Evolutionary conservation across 1,140 invertebrate genomes (phyloP).

Genomic region (Zaprionus nigranus): DNA sequence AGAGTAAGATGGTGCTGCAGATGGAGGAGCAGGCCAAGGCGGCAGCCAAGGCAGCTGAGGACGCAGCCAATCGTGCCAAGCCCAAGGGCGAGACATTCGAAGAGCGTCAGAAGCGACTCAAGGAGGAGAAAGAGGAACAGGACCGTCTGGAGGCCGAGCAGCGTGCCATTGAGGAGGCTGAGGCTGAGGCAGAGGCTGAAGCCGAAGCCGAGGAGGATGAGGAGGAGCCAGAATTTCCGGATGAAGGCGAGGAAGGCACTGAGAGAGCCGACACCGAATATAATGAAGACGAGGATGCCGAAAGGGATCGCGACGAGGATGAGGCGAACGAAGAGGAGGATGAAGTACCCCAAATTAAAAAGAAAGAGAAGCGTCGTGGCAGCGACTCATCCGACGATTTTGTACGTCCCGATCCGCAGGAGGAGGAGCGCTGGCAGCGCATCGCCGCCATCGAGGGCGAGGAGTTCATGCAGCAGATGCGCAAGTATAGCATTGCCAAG

Average conservation of each 20-base stretch:
- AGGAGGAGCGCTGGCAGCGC: conserved; percentile 78
- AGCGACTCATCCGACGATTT: conserved; percentile 80
- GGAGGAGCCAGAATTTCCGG: conserved; percentile 55
- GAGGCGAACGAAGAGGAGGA: conserved; percentile 67
- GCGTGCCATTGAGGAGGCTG: conserved; percentile 65
- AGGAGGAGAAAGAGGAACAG: conserved; percentile 77
- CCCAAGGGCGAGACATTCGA: conserved; percentile 81
- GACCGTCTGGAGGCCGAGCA: conserved; percentile 72
- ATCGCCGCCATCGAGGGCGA: conserved; percentile 80
- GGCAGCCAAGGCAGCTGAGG: conserved; percentile 79
- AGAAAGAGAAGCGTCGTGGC: conserved; percentile 64
- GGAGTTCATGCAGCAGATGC: conserved; percentile 81
- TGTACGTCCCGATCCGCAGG: conserved; percentile 75
- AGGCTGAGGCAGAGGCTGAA: conserved; percentile 71
- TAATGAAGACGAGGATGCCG: conserved; percentile 62
- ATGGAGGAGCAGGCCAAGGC: conserved; percentile 80
- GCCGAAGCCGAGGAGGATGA: conserved; percentile 72
- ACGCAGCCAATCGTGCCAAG: conserved; percentile 71
- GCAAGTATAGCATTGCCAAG: conserved; percentile 79
- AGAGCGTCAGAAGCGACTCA: conserved; percentile 76
- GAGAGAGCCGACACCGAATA: conserved; percentile 57
- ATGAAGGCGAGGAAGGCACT: conserved; percentile 63
- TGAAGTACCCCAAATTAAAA: conserved; percentile 28
- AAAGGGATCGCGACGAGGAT: conserved; percentile 54
- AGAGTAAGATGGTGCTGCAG: conserved; percentile 81